Percentiles rank a stretch among this genome's conserved stretches.
phyloP scores from a whole-genome alignment of 2,888 invertebrate genomes.

The Hemaris fuciformis region DNA sequence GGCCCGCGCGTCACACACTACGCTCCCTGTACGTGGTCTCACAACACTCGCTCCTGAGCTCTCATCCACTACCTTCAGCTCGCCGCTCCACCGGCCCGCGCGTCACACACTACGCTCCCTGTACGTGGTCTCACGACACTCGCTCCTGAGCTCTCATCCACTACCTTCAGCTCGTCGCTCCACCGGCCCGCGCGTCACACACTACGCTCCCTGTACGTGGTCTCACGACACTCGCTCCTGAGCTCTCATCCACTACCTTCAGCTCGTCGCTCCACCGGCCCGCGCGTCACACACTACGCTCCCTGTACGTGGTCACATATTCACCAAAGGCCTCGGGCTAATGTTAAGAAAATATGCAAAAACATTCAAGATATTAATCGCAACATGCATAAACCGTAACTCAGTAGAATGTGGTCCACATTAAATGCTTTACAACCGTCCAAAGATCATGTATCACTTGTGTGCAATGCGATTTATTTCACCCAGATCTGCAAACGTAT shows the following conservation, averaged over 20 bases:
- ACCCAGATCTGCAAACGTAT: neutral
- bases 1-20: neutral
- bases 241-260: neutral
- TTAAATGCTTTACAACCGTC: neutral
- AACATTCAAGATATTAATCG: neutral
- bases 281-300: neutral
- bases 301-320: neutral
- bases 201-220: neutral
- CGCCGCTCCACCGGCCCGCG: neutral
- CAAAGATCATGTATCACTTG: neutral
- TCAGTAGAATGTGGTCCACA: neutral
- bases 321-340: neutral
- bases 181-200: neutral
- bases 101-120: neutral
- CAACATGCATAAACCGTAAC: neutral
- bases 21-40: neutral
- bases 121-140: neutral
- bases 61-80: slow-evolving; percentile 5
- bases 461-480: neutral
- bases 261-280: neutral
- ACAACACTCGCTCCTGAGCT: slow-evolving; percentile 5
- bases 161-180: slow-evolving; percentile 2
- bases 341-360: neutral
- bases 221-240: neutral
- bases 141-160: neutral